Percentiles rank a stretch among this genome's conserved stretches.
Conservation (phyloP, 2,888 invertebrate genomes). For the Folsomia candida region DNA sequence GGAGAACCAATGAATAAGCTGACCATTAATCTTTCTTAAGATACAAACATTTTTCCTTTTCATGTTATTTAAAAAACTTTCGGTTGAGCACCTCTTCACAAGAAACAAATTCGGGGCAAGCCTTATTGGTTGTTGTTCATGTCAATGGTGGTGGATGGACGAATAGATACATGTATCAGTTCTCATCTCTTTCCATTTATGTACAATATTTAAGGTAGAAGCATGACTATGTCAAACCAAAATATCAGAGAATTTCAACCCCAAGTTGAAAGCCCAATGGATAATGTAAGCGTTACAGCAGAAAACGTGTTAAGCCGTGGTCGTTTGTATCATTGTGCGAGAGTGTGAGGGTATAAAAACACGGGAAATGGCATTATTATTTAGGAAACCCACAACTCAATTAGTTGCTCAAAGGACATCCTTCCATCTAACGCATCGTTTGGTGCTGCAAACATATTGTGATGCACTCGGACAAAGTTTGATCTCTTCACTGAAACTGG, state of each 20-base stretch:
- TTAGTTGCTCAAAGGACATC: constrained; percentile 39
- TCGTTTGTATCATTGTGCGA: constrained; percentile 14
- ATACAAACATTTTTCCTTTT: constrained; percentile 9
- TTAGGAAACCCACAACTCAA: constrained; percentile 46
- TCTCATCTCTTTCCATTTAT: not conserved
- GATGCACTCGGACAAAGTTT: constrained; percentile 11
- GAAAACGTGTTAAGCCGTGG: not conserved
- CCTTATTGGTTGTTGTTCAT: not conserved
- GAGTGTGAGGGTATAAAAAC: constrained; percentile 40
- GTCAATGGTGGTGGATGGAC: not conserved
- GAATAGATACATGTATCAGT: not conserved
- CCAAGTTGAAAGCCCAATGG: not conserved
- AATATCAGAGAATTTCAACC: not conserved
- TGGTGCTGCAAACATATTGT: constrained; percentile 19
- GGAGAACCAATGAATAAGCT: not conserved
- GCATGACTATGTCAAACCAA: not conserved
- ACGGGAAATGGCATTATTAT: constrained; percentile 42
- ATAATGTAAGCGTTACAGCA: not conserved
- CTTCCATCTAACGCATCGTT: constrained; percentile 16
- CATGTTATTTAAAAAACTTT: constrained; percentile 10
- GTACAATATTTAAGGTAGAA: not conserved
- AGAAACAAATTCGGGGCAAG: not conserved
- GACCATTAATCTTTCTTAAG: constrained; percentile 17
- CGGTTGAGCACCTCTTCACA: constrained; percentile 19
- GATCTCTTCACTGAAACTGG: constrained; percentile 5